These are phyloP conservation scores for Rallus crepitans DNA, from an alignment of 2,797 vertebrate species.

Conservation along the genomic window DNA sequence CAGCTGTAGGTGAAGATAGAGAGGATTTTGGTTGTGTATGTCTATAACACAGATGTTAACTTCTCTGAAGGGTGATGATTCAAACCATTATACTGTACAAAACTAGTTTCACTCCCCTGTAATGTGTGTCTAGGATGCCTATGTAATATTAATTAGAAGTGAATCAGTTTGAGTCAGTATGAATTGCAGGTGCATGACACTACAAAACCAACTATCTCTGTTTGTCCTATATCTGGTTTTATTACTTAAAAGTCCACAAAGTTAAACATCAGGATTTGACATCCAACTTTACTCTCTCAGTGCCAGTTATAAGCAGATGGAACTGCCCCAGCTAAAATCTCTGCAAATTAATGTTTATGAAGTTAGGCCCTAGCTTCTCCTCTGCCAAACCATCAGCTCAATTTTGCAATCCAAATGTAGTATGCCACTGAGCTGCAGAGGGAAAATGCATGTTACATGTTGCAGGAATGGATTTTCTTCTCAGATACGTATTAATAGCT, in stretches of 20 bases:
- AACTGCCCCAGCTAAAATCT: neutral
- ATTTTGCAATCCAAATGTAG: neutral
- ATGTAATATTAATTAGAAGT: neutral
- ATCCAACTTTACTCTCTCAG: neutral
- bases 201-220: neutral
- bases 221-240: neutral
- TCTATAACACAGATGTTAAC: neutral
- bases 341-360: neutral
- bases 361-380: neutral
- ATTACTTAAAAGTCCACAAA: neutral
- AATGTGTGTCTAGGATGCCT: neutral
- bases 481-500: constrained; percentile 58
- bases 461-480: constrained; percentile 15
- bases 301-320: neutral
- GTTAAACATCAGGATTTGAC: neutral
- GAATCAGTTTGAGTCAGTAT: neutral
- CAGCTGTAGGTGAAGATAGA: neutral
- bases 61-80: constrained; percentile 10
- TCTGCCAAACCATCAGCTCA: neutral
- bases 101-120: neutral
- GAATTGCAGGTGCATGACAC: neutral
- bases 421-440: neutral
- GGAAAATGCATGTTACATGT: neutral
- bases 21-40: neutral
- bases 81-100: neutral